These are phyloP conservation scores for Gambusia holbrooki DNA, from an alignment of 2,113 vertebrate genomes.

Conservation along the genomic window DNA sequence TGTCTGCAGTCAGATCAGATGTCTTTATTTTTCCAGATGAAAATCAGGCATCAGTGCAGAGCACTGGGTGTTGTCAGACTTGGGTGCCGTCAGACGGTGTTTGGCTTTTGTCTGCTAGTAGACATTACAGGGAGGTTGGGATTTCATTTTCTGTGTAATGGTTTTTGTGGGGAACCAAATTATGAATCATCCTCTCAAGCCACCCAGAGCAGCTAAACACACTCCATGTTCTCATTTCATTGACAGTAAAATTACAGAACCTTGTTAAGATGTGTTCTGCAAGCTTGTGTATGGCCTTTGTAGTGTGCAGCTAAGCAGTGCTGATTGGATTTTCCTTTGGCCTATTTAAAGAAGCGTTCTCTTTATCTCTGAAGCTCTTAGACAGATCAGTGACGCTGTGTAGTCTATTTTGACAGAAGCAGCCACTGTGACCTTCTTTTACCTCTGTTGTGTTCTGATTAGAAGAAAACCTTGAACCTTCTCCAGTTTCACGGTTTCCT, in stretches of 20 bases:
- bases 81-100: no score
- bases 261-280: neutral
- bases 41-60: neutral
- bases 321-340: constrained; percentile 7
- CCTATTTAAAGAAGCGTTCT: constrained; percentile 7
- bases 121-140: neutral
- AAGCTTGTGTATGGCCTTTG: neutral
- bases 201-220: neutral
- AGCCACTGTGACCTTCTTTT: neutral
- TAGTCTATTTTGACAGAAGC: constrained; percentile 1
- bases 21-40: neutral
- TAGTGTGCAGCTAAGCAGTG: neutral
- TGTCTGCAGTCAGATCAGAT: neutral
- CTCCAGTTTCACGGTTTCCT: neutral
- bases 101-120: neutral
- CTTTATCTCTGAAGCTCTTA: neutral
- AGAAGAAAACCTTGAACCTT: neutral
- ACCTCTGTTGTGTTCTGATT: neutral
- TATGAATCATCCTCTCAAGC: constrained; percentile 1
- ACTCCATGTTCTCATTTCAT: neutral
- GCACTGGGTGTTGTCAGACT: neutral
- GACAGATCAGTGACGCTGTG: no score
- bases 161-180: fast-evolving
- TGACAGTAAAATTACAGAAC: neutral
- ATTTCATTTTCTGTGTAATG: neutral